Base-by-base conservation (phyloP, 2,113 vertebrate species). In the Telmatochromis brichardi region DNA sequence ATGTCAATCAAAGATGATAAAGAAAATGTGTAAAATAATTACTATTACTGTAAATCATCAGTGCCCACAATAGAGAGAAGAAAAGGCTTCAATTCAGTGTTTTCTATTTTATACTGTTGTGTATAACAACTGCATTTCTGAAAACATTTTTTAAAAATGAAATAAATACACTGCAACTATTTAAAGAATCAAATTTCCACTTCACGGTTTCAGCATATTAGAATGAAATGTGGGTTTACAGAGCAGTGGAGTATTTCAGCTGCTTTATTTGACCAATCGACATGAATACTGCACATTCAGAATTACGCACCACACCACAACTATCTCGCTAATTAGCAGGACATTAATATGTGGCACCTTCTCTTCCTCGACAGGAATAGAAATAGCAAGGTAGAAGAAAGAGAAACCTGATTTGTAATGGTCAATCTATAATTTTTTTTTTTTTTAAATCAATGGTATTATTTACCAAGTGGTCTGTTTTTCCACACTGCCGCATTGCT, bases 1-100 rank as follows among this genome's bases (percentile, higher is more conserved):
- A 80, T 86, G 93, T 94, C 91, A 93, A 94, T 94, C 93, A 95
- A 91, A 83, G 9, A 89, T 17, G 13, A 80, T 86, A 86, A 85
- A 92, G 73, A 90, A 88, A 90, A 81, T 40, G 15, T 63, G 89
- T 35, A 23, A 88, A 86, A 71, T 12, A 78, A 78, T 87, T 11
- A 26, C 53, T 86, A 89, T 33, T 23, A 3, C 60, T 71, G n/a
- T 17, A 81, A 87, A 51, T 84, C 57, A 51, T 54, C 45, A 58
- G 58, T 14, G 80, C 6, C 19, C 3, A 28, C 63, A 54, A 50
- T 73, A 9, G 14, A 80, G 21, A 73, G 12, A 82, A 81, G 42
- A 82, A 87, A 83, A 86, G 8, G 11, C 60, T 76, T 31, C 17
- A 23, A 53, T 73, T 81, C 68, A 58, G 11, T 54, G 14, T 87